Evolutionary conservation across 2,888 invertebrate species (phyloP).

Genomic region (Lissonota sp.): DNA sequence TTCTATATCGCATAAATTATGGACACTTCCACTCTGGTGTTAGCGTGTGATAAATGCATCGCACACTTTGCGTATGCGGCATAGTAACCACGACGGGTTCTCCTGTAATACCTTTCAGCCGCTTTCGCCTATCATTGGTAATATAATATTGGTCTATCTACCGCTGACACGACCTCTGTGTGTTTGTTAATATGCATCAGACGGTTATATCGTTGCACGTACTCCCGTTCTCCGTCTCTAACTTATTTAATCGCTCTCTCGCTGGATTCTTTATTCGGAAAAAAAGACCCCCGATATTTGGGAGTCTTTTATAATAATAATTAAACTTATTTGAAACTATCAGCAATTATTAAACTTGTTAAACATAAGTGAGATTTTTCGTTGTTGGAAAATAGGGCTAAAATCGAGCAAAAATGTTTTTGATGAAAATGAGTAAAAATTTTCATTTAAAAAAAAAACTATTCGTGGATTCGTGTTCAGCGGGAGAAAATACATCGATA

Average conservation of each 20-base stretch:
- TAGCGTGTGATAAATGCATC: conserved; percentile 69
- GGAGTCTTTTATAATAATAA: too few relatives aligned
- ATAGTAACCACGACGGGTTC: conserved; percentile 30
- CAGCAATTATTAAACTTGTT: too few relatives aligned
- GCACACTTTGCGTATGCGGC: conserved; percentile 44
- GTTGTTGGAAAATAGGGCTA: too few relatives aligned
- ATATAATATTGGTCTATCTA: conserved; percentile 52
- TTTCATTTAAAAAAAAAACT: too few relatives aligned
- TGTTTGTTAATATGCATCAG: conserved; percentile 9
- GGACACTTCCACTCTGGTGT: conserved; percentile 43
- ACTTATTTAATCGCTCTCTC: conserved; percentile 25
- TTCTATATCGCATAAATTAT: conserved; percentile 71
- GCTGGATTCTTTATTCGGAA: not conserved
- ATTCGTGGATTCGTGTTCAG: too few relatives aligned
- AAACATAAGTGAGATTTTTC: too few relatives aligned
- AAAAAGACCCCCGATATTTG: too few relatives aligned
- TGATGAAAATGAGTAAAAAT: too few relatives aligned
- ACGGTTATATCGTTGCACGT: not conserved
- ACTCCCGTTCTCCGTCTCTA: conserved; percentile 10
- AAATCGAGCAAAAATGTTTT: too few relatives aligned
- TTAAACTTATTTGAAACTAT: too few relatives aligned
- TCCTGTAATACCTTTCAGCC: conserved; percentile 13
- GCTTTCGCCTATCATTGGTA: conserved; percentile 52
- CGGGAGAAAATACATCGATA: too few relatives aligned
- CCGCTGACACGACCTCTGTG: conserved; percentile 37